Base-by-base conservation (phyloP, 2,888 invertebrate species). In the Ormyrus labotus region DNA sequence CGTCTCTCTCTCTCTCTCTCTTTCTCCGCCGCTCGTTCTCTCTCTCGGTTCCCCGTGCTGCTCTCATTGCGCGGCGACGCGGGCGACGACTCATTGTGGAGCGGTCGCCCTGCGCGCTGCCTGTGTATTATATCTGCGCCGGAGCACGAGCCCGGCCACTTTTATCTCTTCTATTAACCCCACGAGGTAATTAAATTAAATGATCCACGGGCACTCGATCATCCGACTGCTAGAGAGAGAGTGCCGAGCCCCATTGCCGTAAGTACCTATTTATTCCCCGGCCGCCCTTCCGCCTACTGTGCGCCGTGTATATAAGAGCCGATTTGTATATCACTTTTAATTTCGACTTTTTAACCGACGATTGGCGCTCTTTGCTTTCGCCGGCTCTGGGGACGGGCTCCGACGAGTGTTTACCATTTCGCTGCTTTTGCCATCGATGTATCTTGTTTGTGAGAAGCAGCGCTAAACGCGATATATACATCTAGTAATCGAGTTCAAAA, bases 121-220 rank as follows among this genome's bases (percentile, higher is more conserved):
- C 19, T 19, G 6, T 57, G 34, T 48, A 67, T 67, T 50, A 58
- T 19, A 74, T 58, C 50, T 67, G 47, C 48, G 13, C 53, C 64
- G 6, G 34, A 34, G 34, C 34, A 53, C 55, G 53, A 13, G 11
- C 60, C 68, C 9, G 57, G 65, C 72, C 72, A 88, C 87, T 89
- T 90, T 90, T 88, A 89, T 89, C 89, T 89, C 87, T 83, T 87
- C 88, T 89, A 89, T 90, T 88, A 89, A 88, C 88, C 89, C 88
- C 86, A 87, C 81, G 86, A 85, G 87, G 87, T 89, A 90, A 90
- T 90, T 90, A 90, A 90, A 90, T 90, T 90, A 89, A 89, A 90
- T 88, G 89, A 89, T 89, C 88, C 87, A 88, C 87, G 86, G 86
- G 85, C 88, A 87, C 89, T 90, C 87, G 87, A 90, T 90, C 88